phyloP scores from a whole-genome alignment of 1,140 invertebrate genomes.

The Acyrthosiphon pisum region DNA sequence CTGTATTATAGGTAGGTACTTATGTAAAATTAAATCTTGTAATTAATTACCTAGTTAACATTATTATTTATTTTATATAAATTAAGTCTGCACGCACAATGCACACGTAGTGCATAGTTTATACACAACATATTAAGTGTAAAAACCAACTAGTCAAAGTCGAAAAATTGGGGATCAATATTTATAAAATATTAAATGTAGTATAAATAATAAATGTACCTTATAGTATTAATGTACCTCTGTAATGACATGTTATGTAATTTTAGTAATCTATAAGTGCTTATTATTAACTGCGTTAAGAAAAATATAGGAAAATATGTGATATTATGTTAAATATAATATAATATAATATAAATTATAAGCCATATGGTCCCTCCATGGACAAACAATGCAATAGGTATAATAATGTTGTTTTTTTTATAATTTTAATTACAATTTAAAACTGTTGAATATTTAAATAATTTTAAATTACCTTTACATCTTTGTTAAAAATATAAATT shows the following conservation, averaged over 20 bases:
- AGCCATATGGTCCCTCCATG: neutral
- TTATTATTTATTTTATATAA: neutral
- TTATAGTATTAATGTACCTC: neutral
- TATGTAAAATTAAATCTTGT: neutral
- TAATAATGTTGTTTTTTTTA: slow-evolving; percentile 21
- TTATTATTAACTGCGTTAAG: neutral
- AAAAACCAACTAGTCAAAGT: neutral
- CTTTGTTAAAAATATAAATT: neutral
- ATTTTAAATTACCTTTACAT: neutral
- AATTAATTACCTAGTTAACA: neutral
- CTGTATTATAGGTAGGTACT: neutral
- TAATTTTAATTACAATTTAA: neutral
- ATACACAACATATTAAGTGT: neutral
- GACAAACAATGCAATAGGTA: neutral
- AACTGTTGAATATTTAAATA: slow-evolving; percentile 22
- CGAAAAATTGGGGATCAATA: slow-evolving; percentile 30
- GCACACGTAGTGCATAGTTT: neutral
- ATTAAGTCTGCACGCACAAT: neutral
- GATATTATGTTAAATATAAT: slow-evolving; percentile 31
- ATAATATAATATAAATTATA: neutral
- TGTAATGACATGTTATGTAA: neutral
- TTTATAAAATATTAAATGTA: neutral
- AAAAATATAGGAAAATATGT: neutral
- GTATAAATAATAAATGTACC: neutral
- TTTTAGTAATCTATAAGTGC: neutral